These are phyloP conservation scores for Hypothenemus hampei DNA, from an alignment of 1,140 invertebrate genomes.

Conservation along the genomic window DNA sequence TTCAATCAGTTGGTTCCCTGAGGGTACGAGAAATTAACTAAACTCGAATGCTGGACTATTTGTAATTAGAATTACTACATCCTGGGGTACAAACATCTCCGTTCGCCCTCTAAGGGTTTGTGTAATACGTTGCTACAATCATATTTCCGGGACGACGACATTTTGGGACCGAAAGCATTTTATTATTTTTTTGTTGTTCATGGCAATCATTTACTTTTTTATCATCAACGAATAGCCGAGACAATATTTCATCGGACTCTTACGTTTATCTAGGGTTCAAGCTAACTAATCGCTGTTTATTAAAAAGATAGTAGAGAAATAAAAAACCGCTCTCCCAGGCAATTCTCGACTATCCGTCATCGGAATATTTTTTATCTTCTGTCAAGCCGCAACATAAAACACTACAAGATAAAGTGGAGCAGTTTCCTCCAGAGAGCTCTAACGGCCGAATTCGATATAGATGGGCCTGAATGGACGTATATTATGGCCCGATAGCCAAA, in stretches of 20 bases:
- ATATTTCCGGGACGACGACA: too few species aligned
- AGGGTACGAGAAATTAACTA: conserved; percentile 22
- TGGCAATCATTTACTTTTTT: conserved; percentile 2
- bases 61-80: conserved; percentile 29
- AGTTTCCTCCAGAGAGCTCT: conserved; percentile 41
- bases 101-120: neutral
- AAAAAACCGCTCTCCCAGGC: conserved; percentile 37
- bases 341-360: conserved; percentile 38
- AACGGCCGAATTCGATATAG: conserved; percentile 37
- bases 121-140: too few species aligned
- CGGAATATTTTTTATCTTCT: conserved; percentile 42
- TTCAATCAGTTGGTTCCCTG: conserved; percentile 20
- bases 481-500: conserved; percentile 26
- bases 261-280: conserved; percentile 28
- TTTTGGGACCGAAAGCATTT: too few species aligned
- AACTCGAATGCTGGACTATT: conserved; percentile 18
- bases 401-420: conserved; percentile 40
- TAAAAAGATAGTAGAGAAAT: conserved; percentile 39
- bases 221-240: conserved; percentile 7
- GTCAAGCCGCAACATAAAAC: conserved; percentile 41
- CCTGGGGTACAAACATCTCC: conserved; percentile 24
- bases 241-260: conserved; percentile 32
- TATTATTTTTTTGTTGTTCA: too few species aligned
- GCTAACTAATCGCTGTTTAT: conserved; percentile 41
- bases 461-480: conserved; percentile 31